A percentile compares a stretch with the other conserved stretches of the same genome.
Evolutionary conservation across 1,140 invertebrate species (phyloP).

Genomic region (Chelonus insularis): DNA sequence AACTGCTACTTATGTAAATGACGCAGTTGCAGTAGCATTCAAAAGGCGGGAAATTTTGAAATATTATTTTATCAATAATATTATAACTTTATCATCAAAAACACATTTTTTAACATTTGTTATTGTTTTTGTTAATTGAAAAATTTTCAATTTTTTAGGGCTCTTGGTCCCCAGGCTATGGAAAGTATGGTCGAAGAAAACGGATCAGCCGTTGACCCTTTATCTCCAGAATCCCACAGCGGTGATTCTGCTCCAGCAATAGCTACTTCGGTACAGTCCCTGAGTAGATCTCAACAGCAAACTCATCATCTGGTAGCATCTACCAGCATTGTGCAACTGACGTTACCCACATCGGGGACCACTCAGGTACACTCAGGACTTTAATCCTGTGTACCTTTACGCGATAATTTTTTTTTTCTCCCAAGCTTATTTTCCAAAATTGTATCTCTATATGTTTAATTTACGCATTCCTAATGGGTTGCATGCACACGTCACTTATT

Average conservation of each 20-base stretch:
- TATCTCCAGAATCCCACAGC: constrained; percentile 62
- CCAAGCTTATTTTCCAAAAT: not conserved
- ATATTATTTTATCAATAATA: not conserved
- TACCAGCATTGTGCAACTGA: constrained; percentile 83
- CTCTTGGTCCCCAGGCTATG: constrained; percentile 67
- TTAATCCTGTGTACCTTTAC: constrained; percentile 52
- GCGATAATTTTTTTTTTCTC: constrained; percentile 15
- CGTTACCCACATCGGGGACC: constrained; percentile 70
- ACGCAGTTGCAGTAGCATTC: constrained; percentile 45
- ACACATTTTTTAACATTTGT: no score
- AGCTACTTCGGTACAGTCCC: constrained; percentile 63
- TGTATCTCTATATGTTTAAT: no score
- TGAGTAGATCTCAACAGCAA: constrained; percentile 60
- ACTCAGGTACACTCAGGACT: constrained; percentile 66
- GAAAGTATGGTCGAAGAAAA: constrained; percentile 88
- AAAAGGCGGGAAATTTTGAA: constrained; percentile 44
- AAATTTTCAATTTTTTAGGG: constrained; percentile 57
- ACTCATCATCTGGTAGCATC: constrained; percentile 65
- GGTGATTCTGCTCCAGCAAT: constrained; percentile 58
- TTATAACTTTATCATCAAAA: no score
- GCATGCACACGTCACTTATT: no score
- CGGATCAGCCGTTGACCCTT: constrained; percentile 69
- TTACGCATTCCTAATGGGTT: no score
- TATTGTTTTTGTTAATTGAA: constrained; percentile 12
- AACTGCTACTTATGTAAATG: constrained; percentile 53